Evolutionary conservation across 2,888 invertebrate genomes (phyloP).

Genomic region (Chrysina gloriosa): DNA sequence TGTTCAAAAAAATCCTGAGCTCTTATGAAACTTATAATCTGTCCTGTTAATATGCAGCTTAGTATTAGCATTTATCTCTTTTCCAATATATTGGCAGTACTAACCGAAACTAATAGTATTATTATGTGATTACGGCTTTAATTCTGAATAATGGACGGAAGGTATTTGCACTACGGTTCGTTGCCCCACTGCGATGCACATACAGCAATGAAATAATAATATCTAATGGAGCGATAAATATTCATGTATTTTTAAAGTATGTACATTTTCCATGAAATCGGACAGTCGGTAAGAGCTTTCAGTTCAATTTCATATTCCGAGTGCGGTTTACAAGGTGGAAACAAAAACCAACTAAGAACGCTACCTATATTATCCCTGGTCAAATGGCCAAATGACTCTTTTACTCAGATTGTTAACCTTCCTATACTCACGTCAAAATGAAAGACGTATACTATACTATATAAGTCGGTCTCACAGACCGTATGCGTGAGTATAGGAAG

Average conservation of each 20-base stretch:
- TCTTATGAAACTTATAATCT: neutral
- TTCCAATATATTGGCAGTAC: neutral
- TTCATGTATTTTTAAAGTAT: conserved; percentile 10
- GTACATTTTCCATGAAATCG: conserved; percentile 12
- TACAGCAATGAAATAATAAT: conserved; percentile 13
- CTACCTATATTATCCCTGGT: conserved; percentile 18
- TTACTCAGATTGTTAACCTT: no score
- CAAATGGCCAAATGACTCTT: no score
- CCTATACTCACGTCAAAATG: no score
- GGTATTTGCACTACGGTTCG: neutral
- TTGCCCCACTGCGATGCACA: neutral
- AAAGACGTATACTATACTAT: no score
- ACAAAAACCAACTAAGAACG: conserved; percentile 7
- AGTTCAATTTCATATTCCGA: conserved; percentile 1
- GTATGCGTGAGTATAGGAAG: no score
- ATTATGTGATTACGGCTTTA: neutral
- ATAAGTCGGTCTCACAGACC: no score
- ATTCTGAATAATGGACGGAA: neutral
- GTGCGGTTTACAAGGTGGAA: neutral
- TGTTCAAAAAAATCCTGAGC: no score
- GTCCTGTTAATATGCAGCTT: neutral
- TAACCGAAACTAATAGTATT: neutral
- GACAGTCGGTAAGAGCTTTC: neutral
- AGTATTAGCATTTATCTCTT: neutral
- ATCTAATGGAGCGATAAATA: conserved; percentile 6